A percentile compares a stretch with the other conserved stretches of the same genome.
Evolutionary conservation across 2,113 vertebrate species (phyloP).

Genomic region (Ia io): DNA sequence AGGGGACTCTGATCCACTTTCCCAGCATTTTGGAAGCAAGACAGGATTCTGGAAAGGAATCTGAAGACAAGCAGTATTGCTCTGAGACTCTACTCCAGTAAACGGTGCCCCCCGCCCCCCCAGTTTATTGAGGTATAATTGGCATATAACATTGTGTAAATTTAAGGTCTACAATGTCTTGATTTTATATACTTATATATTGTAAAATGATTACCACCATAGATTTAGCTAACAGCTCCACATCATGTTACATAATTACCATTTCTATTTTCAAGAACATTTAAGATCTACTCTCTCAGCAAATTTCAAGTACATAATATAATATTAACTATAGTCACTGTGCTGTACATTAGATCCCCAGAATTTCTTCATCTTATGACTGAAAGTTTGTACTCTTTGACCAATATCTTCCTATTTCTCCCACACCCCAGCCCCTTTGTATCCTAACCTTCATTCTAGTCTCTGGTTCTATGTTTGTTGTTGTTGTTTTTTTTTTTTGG

Average conservation of each 20-base stretch:
- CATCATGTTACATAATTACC: not conserved
- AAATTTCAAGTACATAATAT: not conserved
- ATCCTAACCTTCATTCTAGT: not conserved
- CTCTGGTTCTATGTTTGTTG: not conserved
- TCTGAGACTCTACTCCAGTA: not conserved
- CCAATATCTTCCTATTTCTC: not conserved
- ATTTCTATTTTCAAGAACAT: not conserved
- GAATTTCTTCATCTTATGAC: not conserved
- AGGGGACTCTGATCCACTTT: conserved; percentile 11
- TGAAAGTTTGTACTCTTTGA: not conserved
- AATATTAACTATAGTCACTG: not conserved
- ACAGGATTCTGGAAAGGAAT: conserved; percentile 18
- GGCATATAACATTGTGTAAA: not conserved
- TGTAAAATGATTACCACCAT: not conserved
- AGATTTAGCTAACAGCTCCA: not conserved
- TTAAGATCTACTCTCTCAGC: not conserved
- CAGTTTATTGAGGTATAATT: not conserved
- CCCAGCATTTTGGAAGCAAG: not conserved
- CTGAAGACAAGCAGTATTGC: not conserved
- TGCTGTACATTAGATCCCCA: not conserved
- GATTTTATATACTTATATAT: not conserved
- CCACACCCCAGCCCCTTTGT: not conserved
- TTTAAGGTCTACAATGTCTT: not conserved
- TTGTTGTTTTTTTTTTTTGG: too few relatives aligned
- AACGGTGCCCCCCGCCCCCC: not conserved